phyloP scores from a whole-genome alignment of 2,113 vertebrate genomes.

The Rissa tridactyla region DNA sequence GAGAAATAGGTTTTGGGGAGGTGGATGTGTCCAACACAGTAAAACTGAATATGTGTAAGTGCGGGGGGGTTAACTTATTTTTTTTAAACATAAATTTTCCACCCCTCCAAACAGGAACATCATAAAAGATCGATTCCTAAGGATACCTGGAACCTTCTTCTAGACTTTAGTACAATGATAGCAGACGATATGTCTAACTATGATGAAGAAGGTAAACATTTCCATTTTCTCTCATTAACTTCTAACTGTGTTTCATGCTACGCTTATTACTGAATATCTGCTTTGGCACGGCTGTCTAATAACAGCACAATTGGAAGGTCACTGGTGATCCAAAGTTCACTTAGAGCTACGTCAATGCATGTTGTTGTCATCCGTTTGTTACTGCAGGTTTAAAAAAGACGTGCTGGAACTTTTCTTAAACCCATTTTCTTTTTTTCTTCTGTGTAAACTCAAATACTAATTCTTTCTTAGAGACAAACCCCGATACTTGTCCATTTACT shows the following conservation, averaged over 20 bases:
- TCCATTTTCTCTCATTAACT: background rate
- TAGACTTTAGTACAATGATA: conserved; percentile 90
- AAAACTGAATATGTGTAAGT: background rate
- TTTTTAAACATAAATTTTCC: conserved; percentile 3
- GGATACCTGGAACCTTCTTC: conserved; percentile 87
- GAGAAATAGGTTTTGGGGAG: background rate
- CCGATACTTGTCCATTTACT: background rate
- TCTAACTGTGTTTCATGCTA: background rate
- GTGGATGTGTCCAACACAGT: background rate
- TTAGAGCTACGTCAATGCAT: background rate
- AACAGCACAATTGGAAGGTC: background rate
- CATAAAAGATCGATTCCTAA: conserved; percentile 90
- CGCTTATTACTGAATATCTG: background rate
- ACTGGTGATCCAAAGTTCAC: background rate
- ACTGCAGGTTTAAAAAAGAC: background rate
- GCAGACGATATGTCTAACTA: conserved; percentile 90
- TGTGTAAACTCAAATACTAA: background rate
- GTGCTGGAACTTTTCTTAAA: background rate
- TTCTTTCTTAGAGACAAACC: background rate
- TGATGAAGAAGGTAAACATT: conserved; percentile 84
- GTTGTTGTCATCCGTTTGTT: background rate
- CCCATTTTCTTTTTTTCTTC: background rate
- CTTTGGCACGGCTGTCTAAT: background rate
- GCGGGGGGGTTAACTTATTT: background rate
- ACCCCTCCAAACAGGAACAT: conserved; percentile 76